Evolutionary conservation across 2,797 vertebrate genomes (phyloP).

Genomic region (Distichodus sexfasciatus): DNA sequence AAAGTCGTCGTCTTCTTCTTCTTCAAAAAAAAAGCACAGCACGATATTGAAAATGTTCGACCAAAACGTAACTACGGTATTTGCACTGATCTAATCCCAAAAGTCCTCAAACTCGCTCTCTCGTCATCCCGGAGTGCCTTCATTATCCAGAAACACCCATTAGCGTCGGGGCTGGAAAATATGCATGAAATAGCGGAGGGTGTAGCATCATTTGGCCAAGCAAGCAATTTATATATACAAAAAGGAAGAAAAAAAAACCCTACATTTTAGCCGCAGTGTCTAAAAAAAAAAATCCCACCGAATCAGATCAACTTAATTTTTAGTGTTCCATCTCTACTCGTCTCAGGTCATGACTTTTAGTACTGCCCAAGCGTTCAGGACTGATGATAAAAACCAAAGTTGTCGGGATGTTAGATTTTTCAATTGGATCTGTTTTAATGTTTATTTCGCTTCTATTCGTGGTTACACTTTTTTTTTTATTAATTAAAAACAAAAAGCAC

Average conservation of each 20-base stretch:
- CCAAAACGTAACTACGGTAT: constrained; percentile 13
- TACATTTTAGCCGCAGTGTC: background rate
- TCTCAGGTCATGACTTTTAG: constrained; percentile 40
- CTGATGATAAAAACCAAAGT: constrained; percentile 6
- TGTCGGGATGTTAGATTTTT: constrained; percentile 17
- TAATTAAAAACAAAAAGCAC: constrained; percentile 1
- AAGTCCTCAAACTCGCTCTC: constrained; percentile 35
- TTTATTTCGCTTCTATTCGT: too few relatives aligned
- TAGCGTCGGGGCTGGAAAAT: background rate
- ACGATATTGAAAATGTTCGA: constrained; percentile 7
- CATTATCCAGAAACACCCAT: background rate
- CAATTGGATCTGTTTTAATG: background rate
- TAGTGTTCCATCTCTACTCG: constrained; percentile 12
- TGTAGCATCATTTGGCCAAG: background rate
- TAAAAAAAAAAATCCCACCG: too few relatives aligned
- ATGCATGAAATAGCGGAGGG: background rate
- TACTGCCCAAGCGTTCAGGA: constrained; percentile 30
- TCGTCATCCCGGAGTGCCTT: constrained; percentile 46
- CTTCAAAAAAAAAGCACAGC: constrained; percentile 35
- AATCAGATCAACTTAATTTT: too few relatives aligned
- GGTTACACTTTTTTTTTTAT: too few relatives aligned
- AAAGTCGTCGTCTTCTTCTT: too few relatives aligned
- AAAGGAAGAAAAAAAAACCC: background rate
- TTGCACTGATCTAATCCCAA: constrained; percentile 13
- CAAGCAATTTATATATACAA: background rate